Base-by-base conservation (phyloP, 2,113 vertebrate genomes). In the Zosterops japonicus region DNA sequence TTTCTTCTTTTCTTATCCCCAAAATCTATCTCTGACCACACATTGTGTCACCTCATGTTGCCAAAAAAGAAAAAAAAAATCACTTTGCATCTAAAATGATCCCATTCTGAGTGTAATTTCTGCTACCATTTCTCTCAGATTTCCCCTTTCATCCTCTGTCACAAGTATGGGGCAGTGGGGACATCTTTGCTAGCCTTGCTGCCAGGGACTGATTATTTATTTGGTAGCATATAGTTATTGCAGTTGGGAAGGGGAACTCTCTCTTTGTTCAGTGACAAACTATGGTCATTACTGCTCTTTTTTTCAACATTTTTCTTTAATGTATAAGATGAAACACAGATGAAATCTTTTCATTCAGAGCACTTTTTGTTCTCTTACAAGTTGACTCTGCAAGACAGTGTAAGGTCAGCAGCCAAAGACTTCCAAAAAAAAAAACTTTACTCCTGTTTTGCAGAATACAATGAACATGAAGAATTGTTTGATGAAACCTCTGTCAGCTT, bases 401-500 rank as follows among this genome's bases (percentile, higher is more conserved):
- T 56, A 55, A 87, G 33, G 31, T 47, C 49, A 75, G 17, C 24
- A 56, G 21, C 5, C 12, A 50, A 68, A 85, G 53, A 2, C 13
- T 68, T 83, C 53, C 67, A 56, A 77, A 74, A 19, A 81, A 64
- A 94, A 90, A 28, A n/a, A n/a, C n/a, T n/a, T n/a, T n/a, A 0
- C 25, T 91, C 16, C 76, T 95, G 22, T 92, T 83, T 95, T 95
- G 33, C 85, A 97, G 95, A 83, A 49, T 83, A 77, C 52, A 78
- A 44, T 11, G 50, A 92, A 8, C 20, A 68, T 0, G 97, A 98
- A 36, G 98, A 98, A 47, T 65, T 98, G 27, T 95, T 98, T 91
- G 96, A 98, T 21, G 93, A 86, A 14, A 77, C 53, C 8, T 36
- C 47, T 41, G 39, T 97, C 71, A 81, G 16, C 24, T 94, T 98